Conservation (phyloP, 1,140 invertebrate species). For the Panulirus ornatus region DNA sequence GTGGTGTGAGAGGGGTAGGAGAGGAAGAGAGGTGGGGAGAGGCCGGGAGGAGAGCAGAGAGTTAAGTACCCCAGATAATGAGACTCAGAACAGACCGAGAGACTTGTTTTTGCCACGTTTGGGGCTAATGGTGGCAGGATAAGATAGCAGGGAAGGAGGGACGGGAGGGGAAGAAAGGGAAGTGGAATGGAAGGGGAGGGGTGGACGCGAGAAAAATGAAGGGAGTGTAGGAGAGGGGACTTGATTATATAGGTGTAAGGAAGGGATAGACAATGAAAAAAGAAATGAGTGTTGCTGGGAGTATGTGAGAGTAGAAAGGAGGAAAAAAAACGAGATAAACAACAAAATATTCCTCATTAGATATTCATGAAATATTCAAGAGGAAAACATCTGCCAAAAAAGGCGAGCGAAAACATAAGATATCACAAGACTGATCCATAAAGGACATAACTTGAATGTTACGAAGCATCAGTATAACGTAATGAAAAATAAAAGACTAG, state of each 20-base stretch:
- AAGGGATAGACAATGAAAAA: not conserved
- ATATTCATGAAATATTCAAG: no score
- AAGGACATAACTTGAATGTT: no score
- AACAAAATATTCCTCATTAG: no score
- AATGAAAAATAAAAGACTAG: no score
- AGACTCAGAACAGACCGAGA: not conserved
- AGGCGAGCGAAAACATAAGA: no score
- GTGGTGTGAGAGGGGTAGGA: no score
- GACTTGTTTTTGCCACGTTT: constrained; percentile 19
- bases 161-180: not conserved
- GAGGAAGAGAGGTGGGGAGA: not conserved
- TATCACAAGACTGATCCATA: no score
- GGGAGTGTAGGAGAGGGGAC: not conserved
- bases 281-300: not conserved
- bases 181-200: not conserved
- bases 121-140: constrained; percentile 6
- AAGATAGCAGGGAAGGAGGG: not conserved
- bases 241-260: not conserved
- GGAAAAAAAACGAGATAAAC: not conserved
- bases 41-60: not conserved
- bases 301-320: not conserved
- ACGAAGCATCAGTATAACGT: no score
- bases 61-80: not conserved
- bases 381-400: no score
- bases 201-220: not conserved